Evolutionary conservation across 2,113 vertebrate species (phyloP).

Genomic region (rat (Rattus norvegicus)): GRCr8 NC_086032.1:78099501-78100000

Average conservation of each 20-base stretch:
- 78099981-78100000: neutral
- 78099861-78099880: no score
- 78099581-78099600: neutral
- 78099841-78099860: rapidly evolving
- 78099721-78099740: neutral
- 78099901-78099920: neutral
- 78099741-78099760: rapidly evolving
- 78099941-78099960: neutral
- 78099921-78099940: neutral
- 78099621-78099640: neutral
- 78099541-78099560: neutral
- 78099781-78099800: neutral
- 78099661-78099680: neutral
- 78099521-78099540: neutral
- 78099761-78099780: neutral
- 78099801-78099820: neutral
- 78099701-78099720: neutral
- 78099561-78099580: neutral
- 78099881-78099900: neutral
- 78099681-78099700: rapidly evolving
- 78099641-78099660: neutral
- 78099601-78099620: neutral
- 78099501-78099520: neutral
- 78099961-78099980: neutral
- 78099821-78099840: neutral